Base-by-base conservation (phyloP, 2,888 invertebrate genomes). In the Pinctada fucata region DNA sequence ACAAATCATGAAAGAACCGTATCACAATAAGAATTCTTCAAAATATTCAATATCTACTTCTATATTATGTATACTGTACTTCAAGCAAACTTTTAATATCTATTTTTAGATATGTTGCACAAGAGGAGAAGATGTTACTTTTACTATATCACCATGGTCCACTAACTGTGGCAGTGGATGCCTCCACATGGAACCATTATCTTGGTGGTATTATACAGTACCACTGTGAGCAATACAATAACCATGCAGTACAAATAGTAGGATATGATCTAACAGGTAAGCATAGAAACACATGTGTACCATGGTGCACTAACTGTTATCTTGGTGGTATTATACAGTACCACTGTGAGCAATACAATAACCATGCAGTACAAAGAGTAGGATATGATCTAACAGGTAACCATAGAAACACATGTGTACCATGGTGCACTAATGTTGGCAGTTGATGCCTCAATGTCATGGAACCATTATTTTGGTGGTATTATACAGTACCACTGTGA, bases 171-270 rank as follows among this genome's bases (percentile, higher is more conserved):
- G 96, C 96, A 0, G 95, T 97, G 0, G 97, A 97, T 92, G 97
- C 97, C 0, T 93, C 95, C 50, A 95, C 95, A 0, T 97, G 97
- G 97, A 96, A 97, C 92, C 95, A 96, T 92, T 97, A 97, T 91
- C 93, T 96, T 6, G 96, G 96, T 0, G 97, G 97, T 0, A 94
- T 97, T 58, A 96, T 97, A 88, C 96, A 96, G 90, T 96, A 94
- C 89, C 95, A 97, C 88, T 97, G 97, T 93, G 95, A 95, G 76
- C 94, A 94, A 2, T 75, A 94, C 65, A 92, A 96, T n/a, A 97
- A 97, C 91, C 97, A 97, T 89, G 97, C 97, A 0, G 96, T 96
- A 0, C 95, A 96, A 91, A 89, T 97, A 73, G 95, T 97, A 0
- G 97, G 97, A 0, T 97, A 97, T 91, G 96, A 97, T 89, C 92